These are phyloP conservation scores for Dallia pectoralis DNA, from an alignment of 2,797 vertebrate genomes.

Conservation along the genomic window DNA sequence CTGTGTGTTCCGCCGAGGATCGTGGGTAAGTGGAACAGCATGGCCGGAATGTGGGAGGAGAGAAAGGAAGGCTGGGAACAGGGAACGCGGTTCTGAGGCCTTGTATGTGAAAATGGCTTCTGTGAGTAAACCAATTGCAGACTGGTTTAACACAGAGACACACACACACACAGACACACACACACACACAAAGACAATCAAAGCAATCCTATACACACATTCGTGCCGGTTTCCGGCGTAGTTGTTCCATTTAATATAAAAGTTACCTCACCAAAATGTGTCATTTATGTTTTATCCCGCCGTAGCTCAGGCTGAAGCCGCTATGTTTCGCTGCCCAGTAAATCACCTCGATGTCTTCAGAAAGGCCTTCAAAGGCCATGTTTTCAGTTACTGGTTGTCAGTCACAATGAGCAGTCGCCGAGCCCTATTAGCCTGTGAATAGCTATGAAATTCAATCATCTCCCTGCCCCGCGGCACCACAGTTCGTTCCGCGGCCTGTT, in stretches of 20 bases:
- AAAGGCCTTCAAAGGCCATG: background rate
- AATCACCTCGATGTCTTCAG: background rate
- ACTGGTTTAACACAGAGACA: slow-evolving; percentile 13
- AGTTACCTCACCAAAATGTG: background rate
- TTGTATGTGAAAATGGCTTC: slow-evolving; percentile 70
- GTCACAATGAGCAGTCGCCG: slow-evolving; percentile 67
- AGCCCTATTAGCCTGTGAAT: slow-evolving; percentile 71
- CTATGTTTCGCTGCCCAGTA: background rate
- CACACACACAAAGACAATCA: background rate
- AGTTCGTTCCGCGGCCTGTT: background rate
- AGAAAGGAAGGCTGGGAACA: background rate
- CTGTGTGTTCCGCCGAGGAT: slow-evolving; percentile 50
- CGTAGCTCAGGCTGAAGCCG: background rate
- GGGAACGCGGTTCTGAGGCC: slow-evolving; percentile 54
- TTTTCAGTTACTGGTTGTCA: slow-evolving; percentile 65
- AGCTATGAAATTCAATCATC: slow-evolving; percentile 80
- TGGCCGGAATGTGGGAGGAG: slow-evolving; percentile 47
- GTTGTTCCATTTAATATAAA: background rate
- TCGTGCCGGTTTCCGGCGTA: background rate
- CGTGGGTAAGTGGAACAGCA: slow-evolving; percentile 76
- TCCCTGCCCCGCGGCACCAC: slow-evolving; percentile 27
- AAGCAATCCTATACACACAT: background rate
- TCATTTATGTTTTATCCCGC: background rate
- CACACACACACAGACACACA: slow-evolving; percentile 2
- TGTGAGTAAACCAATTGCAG: slow-evolving; percentile 64